Conservation (phyloP, 2,113 vertebrate genomes). For the Chionomys nivalis region DNA sequence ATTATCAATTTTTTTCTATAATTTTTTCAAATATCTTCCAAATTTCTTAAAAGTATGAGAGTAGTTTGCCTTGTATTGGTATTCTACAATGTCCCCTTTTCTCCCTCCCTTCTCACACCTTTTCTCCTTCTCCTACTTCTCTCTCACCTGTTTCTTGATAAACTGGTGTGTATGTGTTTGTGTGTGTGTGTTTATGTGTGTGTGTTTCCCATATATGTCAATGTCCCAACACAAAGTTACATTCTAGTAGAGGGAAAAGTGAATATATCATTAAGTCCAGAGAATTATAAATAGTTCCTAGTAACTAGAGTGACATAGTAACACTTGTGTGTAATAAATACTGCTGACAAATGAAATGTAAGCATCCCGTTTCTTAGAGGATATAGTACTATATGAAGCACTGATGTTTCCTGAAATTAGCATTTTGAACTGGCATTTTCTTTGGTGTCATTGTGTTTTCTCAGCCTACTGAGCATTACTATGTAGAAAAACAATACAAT, state of each 20-base stretch:
- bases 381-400: neutral
- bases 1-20: neutral
- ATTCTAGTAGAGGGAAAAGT: neutral
- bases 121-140: neutral
- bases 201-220: neutral
- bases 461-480: neutral
- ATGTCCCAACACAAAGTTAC: neutral
- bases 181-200: neutral
- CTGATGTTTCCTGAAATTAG: neutral
- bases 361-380: neutral
- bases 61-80: neutral
- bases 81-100: neutral
- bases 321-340: neutral
- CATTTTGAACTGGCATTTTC: neutral
- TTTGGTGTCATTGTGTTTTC: neutral
- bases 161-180: neutral
- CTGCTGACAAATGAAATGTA: slow-evolving; percentile 30
- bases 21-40: neutral
- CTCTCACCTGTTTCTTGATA: neutral
- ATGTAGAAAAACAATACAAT: neutral
- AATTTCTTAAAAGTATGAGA: neutral
- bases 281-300: neutral
- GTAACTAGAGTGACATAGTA: neutral
- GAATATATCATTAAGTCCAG: neutral
- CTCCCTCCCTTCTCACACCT: neutral